These are phyloP conservation scores for Channa striata DNA, from an alignment of 2,797 vertebrate genomes.

Conservation along the genomic window DNA sequence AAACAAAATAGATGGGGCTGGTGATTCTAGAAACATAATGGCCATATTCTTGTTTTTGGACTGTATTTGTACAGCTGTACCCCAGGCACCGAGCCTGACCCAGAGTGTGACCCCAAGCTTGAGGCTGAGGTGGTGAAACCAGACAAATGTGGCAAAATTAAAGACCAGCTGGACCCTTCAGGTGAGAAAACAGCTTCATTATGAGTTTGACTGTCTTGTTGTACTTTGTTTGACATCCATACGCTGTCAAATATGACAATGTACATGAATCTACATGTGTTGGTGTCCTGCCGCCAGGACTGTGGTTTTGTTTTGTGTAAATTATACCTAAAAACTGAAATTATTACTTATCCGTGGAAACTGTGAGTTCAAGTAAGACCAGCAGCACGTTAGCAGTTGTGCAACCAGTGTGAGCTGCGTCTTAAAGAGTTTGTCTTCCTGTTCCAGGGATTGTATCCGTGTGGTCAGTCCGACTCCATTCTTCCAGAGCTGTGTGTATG, in stretches of 20 bases:
- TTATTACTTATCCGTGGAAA: no score
- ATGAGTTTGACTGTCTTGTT: no score
- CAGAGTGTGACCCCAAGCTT: slow-evolving; percentile 78
- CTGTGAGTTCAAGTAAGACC: no score
- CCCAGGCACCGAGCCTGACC: slow-evolving; percentile 64
- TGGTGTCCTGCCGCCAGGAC: no score
- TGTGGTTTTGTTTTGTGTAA: no score
- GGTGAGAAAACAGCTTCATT: slow-evolving; percentile 65
- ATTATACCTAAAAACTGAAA: no score
- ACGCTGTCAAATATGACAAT: no score
- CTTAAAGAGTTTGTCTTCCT: background rate
- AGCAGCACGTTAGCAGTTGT: no score
- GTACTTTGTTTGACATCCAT: no score
- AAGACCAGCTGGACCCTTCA: slow-evolving; percentile 80
- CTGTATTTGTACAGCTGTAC: slow-evolving; percentile 80
- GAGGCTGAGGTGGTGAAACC: slow-evolving; percentile 78
- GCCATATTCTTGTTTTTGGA: slow-evolving; percentile 1
- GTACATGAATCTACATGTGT: no score
- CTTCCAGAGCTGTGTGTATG: slow-evolving; percentile 85
- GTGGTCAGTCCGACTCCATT: slow-evolving; percentile 81
- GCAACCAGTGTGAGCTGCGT: background rate
- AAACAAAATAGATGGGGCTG: background rate
- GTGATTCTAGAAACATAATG: background rate
- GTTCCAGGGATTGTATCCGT: slow-evolving; percentile 80
- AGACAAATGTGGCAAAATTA: slow-evolving; percentile 84